A percentile compares a stretch with the other conserved stretches of the same genome.
Evolutionary conservation across 2,797 vertebrate genomes (phyloP).

Genomic region (Schizothorax lantsangensis): DNA sequence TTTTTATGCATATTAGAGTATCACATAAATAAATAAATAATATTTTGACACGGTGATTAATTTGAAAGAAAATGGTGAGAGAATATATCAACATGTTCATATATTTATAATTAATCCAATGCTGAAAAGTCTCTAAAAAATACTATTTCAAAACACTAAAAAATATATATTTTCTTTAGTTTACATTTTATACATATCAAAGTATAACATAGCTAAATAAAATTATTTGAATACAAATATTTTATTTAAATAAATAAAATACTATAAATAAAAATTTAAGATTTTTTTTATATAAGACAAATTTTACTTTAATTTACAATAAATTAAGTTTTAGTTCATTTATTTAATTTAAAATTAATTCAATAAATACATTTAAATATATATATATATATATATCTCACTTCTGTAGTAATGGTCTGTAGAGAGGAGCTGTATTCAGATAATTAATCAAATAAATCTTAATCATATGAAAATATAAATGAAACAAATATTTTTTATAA

Average conservation of each 20-base stretch:
- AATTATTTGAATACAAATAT: background rate
- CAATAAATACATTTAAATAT: background rate
- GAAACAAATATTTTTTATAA: background rate
- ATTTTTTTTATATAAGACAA: background rate
- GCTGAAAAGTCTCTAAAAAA: background rate
- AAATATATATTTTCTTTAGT: background rate
- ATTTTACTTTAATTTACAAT: background rate
- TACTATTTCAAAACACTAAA: background rate
- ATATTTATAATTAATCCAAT: background rate
- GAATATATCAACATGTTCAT: background rate
- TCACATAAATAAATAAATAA: background rate
- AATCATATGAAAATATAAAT: background rate
- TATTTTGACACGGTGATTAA: background rate
- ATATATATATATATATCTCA: no score
- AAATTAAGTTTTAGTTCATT: background rate
- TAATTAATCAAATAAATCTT: background rate
- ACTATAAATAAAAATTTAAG: background rate
- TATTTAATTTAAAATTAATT: background rate
- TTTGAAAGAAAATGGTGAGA: background rate
- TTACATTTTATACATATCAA: background rate
- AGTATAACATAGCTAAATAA: background rate
- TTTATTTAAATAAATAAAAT: background rate
- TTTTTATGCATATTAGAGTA: background rate
- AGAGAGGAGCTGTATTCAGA: background rate
- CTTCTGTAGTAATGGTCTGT: background rate